Evolutionary conservation across 2,113 vertebrate species (phyloP).

Genomic region (Desmodus rotundus): DNA sequence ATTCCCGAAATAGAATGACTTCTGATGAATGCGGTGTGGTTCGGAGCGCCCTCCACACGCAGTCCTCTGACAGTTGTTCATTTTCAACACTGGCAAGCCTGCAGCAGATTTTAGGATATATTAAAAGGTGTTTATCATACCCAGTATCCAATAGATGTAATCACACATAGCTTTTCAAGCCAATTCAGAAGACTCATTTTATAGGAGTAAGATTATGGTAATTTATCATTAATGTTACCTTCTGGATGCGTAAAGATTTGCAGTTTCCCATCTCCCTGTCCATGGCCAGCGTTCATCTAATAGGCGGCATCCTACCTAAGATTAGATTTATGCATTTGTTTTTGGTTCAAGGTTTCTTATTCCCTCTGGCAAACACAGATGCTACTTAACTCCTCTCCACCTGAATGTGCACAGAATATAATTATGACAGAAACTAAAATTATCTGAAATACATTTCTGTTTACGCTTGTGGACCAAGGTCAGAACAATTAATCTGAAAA

Average conservation of each 20-base stretch:
- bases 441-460: constrained; percentile 76
- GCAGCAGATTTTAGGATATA: constrained; percentile 33
- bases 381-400: constrained; percentile 51
- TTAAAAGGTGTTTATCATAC: constrained; percentile 56
- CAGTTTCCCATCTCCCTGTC: neutral
- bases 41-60: neutral
- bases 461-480: constrained; percentile 76
- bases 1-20: neutral
- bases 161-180: constrained; percentile 44
- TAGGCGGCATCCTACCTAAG: constrained; percentile 44
- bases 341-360: constrained; percentile 75
- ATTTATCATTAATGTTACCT: constrained; percentile 46
- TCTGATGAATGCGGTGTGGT: constrained; percentile 1
- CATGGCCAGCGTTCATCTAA: constrained; percentile 24
- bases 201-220: neutral
- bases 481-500: constrained; percentile 79
- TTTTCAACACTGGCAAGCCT: constrained; percentile 12
- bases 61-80: neutral
- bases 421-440: constrained; percentile 59
- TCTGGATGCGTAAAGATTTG: constrained; percentile 13
- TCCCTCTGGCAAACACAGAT: constrained; percentile 74
- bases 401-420: constrained; percentile 72
- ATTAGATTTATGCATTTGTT: constrained; percentile 54
- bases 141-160: constrained; percentile 32
- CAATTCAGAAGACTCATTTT: constrained; percentile 55